Evolutionary conservation across 2,113 vertebrate genomes (phyloP).

Genomic region (Dascyllus trimaculatus): DNA sequence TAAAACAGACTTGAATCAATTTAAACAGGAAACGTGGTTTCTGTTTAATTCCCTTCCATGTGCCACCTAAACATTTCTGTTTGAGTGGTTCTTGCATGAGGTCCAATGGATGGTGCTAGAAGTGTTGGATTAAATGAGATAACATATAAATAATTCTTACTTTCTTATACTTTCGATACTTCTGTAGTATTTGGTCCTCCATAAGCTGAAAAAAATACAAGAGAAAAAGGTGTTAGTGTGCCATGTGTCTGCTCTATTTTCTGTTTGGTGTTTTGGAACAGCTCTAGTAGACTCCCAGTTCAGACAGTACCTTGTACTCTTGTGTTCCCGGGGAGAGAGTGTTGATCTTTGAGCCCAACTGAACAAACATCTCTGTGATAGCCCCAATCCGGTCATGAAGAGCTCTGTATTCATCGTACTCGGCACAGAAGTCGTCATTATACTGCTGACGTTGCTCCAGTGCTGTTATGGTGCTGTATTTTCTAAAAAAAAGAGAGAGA

Average conservation of each 20-base stretch:
- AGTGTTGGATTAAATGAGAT: background rate
- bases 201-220: slow-evolving; percentile 82
- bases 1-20: no score
- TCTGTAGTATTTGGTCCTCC: slow-evolving; percentile 88
- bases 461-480: slow-evolving; percentile 80
- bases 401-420: slow-evolving; percentile 85
- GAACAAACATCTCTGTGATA: slow-evolving; percentile 86
- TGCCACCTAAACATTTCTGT: background rate
- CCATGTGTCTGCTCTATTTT: background rate
- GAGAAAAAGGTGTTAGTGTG: slow-evolving; percentile 26
- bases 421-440: slow-evolving; percentile 87
- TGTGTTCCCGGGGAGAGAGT: slow-evolving; percentile 84
- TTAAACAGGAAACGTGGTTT: no score
- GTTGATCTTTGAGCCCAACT: slow-evolving; percentile 90
- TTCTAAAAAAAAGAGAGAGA: slow-evolving; percentile 72
- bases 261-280: slow-evolving; percentile 1
- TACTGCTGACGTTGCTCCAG: slow-evolving; percentile 86
- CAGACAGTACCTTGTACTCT: slow-evolving; percentile 85
- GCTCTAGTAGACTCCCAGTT: slow-evolving; percentile 1
- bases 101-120: background rate
- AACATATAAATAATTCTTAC: slow-evolving; percentile 70
- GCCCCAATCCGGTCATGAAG: slow-evolving; percentile 85
- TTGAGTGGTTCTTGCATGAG: background rate
- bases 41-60: background rate
- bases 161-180: slow-evolving; percentile 89